These are phyloP conservation scores for Pseudomugil tenellus DNA, from an alignment of 2,797 vertebrate species.

Conservation along the genomic window DNA sequence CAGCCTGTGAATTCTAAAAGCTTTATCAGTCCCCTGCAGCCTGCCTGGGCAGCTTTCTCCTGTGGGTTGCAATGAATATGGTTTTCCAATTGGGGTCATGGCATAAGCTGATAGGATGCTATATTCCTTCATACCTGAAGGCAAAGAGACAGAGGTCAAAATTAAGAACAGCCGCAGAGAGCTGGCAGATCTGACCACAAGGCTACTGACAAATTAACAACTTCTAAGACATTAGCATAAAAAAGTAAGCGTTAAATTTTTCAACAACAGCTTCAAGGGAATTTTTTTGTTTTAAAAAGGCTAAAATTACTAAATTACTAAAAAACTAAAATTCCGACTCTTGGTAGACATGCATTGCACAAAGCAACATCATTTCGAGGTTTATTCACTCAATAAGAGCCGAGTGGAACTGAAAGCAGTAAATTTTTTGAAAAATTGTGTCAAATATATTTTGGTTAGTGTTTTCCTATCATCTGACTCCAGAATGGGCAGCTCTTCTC, in stretches of 20 bases:
- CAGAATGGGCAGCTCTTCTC: no score
- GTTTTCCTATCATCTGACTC: no score
- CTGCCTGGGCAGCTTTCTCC: constrained; percentile 63
- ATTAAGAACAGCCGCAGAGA: constrained; percentile 43
- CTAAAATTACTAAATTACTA: no score
- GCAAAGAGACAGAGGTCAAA: constrained; percentile 53
- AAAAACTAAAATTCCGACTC: no score
- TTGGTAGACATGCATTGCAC: no score
- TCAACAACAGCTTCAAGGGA: neutral
- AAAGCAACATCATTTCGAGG: no score
- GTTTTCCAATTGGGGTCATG: constrained; percentile 80
- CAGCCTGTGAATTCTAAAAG: constrained; percentile 74
- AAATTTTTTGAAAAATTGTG: no score
- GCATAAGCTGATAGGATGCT: constrained; percentile 71
- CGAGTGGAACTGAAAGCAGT: no score
- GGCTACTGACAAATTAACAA: constrained; percentile 31
- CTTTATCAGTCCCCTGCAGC: constrained; percentile 81
- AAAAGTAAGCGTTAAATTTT: constrained; percentile 18
- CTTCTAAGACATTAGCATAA: constrained; percentile 21
- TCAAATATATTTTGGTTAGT: no score
- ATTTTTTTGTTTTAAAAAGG: neutral
- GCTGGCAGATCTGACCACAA: constrained; percentile 35
- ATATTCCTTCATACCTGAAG: constrained; percentile 70
- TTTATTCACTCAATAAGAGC: no score
- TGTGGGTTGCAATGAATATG: constrained; percentile 77